These are phyloP conservation scores for Drosophila rellima DNA, from an alignment of 2,888 invertebrate species.

Conservation along the genomic window DNA sequence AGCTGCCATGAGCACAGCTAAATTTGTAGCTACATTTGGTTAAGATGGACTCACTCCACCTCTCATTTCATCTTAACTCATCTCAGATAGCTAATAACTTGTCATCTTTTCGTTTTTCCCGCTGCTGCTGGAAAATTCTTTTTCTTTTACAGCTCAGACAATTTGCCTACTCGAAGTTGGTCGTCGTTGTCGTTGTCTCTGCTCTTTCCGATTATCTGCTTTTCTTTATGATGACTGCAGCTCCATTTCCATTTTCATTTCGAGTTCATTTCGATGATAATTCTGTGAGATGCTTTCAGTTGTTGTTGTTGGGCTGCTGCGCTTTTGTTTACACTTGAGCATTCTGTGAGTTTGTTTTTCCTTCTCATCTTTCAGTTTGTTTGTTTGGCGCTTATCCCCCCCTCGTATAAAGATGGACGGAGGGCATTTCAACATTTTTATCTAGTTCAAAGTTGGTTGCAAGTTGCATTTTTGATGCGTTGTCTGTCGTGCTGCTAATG, in stretches of 20 bases:
- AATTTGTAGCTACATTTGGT: constrained; percentile 19
- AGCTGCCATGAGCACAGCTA: constrained; percentile 30
- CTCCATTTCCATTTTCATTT: constrained; percentile 54
- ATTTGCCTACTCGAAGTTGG: constrained; percentile 65
- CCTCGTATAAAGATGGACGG: neutral
- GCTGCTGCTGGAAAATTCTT: constrained; percentile 51
- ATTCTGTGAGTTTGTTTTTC: constrained; percentile 42
- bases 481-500: constrained; percentile 61
- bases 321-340: constrained; percentile 71
- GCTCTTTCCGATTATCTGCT: constrained; percentile 33
- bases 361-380: constrained; percentile 37
- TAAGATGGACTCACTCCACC: constrained; percentile 3
- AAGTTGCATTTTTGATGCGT: constrained; percentile 73
- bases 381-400: constrained; percentile 29
- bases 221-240: constrained; percentile 30
- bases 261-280: constrained; percentile 67
- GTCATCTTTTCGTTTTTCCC: constrained; percentile 36
- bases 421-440: constrained; percentile 27
- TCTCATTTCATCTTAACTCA: constrained; percentile 15
- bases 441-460: constrained; percentile 62
- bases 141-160: constrained; percentile 29
- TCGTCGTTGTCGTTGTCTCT: constrained; percentile 22
- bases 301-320: constrained; percentile 47
- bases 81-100: constrained; percentile 60
- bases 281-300: constrained; percentile 49